Percentiles rank a stretch among this genome's conserved stretches.
Conservation (phyloP, 1,140 invertebrate species). For the Cepaea nemoralis region DNA sequence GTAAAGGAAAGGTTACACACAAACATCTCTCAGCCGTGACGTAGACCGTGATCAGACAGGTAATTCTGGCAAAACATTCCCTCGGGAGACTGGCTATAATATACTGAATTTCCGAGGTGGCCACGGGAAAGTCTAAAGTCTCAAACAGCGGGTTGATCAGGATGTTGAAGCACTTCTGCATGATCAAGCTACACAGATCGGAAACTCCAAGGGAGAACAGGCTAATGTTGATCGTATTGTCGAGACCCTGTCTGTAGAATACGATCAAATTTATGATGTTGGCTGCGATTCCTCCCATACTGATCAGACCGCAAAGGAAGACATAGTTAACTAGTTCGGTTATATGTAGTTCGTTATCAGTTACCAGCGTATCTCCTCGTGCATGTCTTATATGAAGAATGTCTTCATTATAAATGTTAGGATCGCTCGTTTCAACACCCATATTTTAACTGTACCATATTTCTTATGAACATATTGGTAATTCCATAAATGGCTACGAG, state of each 20-base stretch:
- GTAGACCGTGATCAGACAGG: constrained; percentile 23
- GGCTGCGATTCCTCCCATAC: neutral
- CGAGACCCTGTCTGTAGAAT: constrained; percentile 4
- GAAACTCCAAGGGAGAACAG: neutral
- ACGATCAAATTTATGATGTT: constrained; percentile 12
- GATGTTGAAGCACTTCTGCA: neutral
- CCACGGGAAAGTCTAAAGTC: neutral
- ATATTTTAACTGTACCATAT: too few relatives aligned
- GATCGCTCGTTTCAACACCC: too few relatives aligned
- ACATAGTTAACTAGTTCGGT: too few relatives aligned
- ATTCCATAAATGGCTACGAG: too few relatives aligned
- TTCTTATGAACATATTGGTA: too few relatives aligned
- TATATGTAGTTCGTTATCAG: too few relatives aligned
- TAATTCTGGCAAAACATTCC: neutral
- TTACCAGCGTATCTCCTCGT: too few relatives aligned
- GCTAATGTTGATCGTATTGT: neutral
- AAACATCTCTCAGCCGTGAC: constrained; percentile 14
- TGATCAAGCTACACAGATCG: neutral
- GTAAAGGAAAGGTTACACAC: constrained; percentile 5
- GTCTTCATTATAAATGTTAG: too few relatives aligned
- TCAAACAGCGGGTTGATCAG: constrained; percentile 1
- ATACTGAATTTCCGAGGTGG: neutral
- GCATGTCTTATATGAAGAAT: too few relatives aligned
- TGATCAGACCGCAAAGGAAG: too few relatives aligned
- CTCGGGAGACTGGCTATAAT: neutral